These are phyloP conservation scores for Andrena marginata DNA, from an alignment of 2,888 invertebrate genomes.

Conservation along the genomic window DNA sequence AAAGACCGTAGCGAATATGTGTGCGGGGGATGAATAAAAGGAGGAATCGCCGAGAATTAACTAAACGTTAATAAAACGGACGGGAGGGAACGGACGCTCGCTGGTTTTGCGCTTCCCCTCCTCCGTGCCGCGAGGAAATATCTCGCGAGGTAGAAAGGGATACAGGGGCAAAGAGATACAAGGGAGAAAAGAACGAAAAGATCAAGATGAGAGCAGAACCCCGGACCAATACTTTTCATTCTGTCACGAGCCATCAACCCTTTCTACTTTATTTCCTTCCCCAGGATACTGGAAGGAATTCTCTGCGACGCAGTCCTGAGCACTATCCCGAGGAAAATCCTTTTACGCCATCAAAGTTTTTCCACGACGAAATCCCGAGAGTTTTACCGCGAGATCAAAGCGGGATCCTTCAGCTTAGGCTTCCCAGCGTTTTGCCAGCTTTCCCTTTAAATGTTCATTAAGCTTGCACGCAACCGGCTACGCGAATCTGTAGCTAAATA, in stretches of 20 bases:
- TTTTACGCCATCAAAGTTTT: slow-evolving; percentile 68
- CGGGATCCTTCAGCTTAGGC: slow-evolving; percentile 50
- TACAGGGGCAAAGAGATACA: no score
- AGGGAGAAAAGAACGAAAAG: background rate
- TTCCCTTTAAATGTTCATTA: slow-evolving; percentile 40
- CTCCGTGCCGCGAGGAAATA: slow-evolving; percentile 9
- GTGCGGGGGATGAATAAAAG: background rate
- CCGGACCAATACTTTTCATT: slow-evolving; percentile 65
- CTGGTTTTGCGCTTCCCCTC: slow-evolving; percentile 18
- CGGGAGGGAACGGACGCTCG: slow-evolving; percentile 63
- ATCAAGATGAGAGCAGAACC: slow-evolving; percentile 42
- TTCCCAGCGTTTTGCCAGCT: slow-evolving; percentile 47
- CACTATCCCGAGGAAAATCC: slow-evolving; percentile 66
- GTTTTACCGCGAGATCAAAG: slow-evolving; percentile 67
- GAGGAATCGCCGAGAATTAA: slow-evolving; percentile 63
- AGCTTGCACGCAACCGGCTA: slow-evolving; percentile 22
- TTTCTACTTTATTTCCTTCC: slow-evolving; percentile 50
- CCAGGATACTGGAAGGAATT: slow-evolving; percentile 57
- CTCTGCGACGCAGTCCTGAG: slow-evolving; percentile 50
- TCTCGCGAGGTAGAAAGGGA: slow-evolving; percentile 27
- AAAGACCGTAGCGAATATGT: background rate
- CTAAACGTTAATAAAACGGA: slow-evolving; percentile 79
- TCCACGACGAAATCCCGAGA: slow-evolving; percentile 59
- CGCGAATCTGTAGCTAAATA: slow-evolving; percentile 24
- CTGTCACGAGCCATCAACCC: slow-evolving; percentile 53